Evolutionary conservation across 2,797 vertebrate species (phyloP).

Genomic region (Vultur gryphus): DNA sequence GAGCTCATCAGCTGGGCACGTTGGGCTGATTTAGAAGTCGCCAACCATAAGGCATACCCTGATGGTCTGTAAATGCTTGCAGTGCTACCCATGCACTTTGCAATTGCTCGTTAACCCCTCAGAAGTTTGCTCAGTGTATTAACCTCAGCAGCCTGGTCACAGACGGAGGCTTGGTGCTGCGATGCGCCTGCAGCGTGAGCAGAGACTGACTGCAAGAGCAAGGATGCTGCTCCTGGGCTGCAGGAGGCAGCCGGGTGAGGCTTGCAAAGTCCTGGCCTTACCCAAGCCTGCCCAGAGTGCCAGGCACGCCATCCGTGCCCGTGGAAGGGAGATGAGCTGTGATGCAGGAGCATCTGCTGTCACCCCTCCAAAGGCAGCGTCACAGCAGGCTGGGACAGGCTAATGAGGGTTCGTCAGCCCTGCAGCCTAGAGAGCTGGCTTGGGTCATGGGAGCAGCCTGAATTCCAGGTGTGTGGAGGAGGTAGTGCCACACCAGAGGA

Average conservation of each 20-base stretch:
- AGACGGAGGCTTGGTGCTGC: rapidly evolving
- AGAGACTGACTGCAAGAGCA: not conserved
- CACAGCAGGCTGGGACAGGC: not conserved
- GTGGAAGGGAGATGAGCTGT: rapidly evolving
- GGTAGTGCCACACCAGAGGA: not conserved
- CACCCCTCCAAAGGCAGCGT: not conserved
- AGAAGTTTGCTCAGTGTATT: not conserved
- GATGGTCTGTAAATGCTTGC: not conserved
- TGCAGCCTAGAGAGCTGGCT: not conserved
- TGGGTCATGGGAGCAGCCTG: not conserved
- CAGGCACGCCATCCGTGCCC: not conserved
- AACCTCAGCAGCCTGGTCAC: not conserved
- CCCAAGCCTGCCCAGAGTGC: not conserved
- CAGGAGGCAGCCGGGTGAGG: not conserved
- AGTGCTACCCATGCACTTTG: not conserved
- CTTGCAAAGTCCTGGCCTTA: not conserved
- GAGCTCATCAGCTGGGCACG: not conserved
- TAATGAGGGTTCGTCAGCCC: not conserved
- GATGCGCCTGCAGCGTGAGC: rapidly evolving
- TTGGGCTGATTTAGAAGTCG: not conserved
- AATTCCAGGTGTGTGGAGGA: not conserved
- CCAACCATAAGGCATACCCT: not conserved
- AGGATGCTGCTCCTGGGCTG: not conserved
- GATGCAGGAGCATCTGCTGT: not conserved
- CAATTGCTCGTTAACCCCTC: not conserved